These are phyloP conservation scores for Oryzias curvinotus DNA, from an alignment of 2,113 vertebrate genomes.

Conservation along the genomic window DNA sequence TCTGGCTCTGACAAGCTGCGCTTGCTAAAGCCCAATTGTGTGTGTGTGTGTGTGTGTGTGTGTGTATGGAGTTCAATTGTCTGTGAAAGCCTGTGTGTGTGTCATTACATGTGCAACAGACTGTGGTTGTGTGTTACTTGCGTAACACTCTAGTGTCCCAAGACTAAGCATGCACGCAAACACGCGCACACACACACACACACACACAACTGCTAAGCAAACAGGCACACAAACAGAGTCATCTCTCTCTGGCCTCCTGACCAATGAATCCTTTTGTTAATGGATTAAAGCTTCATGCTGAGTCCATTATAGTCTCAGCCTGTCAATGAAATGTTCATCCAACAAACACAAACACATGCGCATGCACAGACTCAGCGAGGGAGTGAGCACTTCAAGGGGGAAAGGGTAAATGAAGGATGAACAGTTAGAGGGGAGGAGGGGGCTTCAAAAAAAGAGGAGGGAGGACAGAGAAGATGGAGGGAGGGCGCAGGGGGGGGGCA, in stretches of 20 bases:
- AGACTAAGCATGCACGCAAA: constrained; percentile 26
- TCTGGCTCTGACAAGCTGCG: constrained; percentile 57
- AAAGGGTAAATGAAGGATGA: constrained; percentile 72
- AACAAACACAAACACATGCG: constrained; percentile 71
- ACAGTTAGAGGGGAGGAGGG: constrained; percentile 29
- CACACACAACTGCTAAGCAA: too few species aligned
- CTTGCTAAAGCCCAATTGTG: constrained; percentile 21
- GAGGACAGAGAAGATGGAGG: constrained; percentile 54
- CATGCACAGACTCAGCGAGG: constrained; percentile 47
- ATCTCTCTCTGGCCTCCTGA: constrained; percentile 53
- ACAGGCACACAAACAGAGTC: constrained; percentile 6
- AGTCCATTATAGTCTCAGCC: constrained; percentile 74
- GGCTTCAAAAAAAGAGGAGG: constrained; percentile 42
- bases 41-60: constrained; percentile 21
- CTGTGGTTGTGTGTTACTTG: constrained; percentile 56
- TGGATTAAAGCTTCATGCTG: constrained; percentile 78
- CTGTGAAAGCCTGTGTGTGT: constrained; percentile 62
- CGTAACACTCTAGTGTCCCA: constrained; percentile 45
- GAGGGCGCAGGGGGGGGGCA: constrained; percentile 60
- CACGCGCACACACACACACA: too few species aligned
- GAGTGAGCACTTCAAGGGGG: constrained; percentile 36
- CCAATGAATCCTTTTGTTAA: constrained; percentile 74
- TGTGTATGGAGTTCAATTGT: constrained; percentile 54
- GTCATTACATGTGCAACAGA: constrained; percentile 48
- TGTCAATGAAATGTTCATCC: constrained; percentile 79